phyloP scores from a whole-genome alignment of 2,797 vertebrate genomes.

The Anomalospiza imberbis region DNA sequence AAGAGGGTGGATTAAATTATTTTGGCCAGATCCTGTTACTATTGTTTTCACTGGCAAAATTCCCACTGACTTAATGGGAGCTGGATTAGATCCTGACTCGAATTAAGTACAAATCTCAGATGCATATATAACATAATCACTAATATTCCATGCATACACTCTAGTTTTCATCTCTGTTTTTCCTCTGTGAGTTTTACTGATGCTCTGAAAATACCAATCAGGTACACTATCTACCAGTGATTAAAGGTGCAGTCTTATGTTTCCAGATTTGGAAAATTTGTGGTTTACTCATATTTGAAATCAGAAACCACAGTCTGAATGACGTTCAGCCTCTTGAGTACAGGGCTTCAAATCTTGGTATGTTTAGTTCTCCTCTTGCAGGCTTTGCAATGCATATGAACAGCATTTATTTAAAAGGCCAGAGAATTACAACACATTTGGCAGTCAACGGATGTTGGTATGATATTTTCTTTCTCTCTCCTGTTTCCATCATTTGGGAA shows the following conservation, averaged over 20 bases:
- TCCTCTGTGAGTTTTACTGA: slow-evolving; percentile 9
- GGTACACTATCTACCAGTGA: not conserved
- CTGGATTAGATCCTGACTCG: slow-evolving; percentile 52
- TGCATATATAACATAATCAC: slow-evolving; percentile 36
- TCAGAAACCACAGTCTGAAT: not conserved
- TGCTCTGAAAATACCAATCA: slow-evolving; percentile 1
- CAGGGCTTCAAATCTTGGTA: not conserved
- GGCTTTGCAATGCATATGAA: not conserved
- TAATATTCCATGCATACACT: not conserved
- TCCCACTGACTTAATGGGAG: slow-evolving; percentile 52
- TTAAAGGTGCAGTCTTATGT: not conserved
- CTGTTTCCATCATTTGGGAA: not conserved
- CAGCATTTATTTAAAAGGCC: slow-evolving; percentile 17
- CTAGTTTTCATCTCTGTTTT: not conserved
- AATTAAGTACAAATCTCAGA: slow-evolving; percentile 51
- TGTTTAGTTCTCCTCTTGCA: not conserved
- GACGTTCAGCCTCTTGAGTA: not conserved
- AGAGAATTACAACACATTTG: not conserved
- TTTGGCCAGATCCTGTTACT: slow-evolving; percentile 56
- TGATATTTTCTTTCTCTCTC: not conserved
- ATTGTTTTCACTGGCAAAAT: slow-evolving; percentile 60
- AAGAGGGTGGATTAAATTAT: slow-evolving; percentile 64
- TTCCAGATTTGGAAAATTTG: not conserved
- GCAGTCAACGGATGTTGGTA: not conserved
- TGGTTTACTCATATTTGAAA: not conserved